A percentile compares a stretch with the other conserved stretches of the same genome.
phyloP scores from a whole-genome alignment of 2,113 vertebrate species.

The Dasyprocta punctata region DNA sequence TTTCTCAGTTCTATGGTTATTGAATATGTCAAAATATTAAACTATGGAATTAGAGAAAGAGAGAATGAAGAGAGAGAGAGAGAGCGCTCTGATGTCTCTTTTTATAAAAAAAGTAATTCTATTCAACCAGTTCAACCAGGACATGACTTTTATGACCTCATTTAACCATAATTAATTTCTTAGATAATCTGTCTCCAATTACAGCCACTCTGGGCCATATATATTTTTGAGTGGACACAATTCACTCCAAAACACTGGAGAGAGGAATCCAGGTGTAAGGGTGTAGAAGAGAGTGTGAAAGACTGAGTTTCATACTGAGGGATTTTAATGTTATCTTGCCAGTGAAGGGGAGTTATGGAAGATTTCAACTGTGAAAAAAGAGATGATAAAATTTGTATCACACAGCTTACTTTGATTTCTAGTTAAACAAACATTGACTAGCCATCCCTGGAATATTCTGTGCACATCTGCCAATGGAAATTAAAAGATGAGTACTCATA shows the following conservation, averaged over 20 bases:
- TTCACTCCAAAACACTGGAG: not conserved
- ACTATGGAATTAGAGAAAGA: not conserved
- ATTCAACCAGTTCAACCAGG: not conserved
- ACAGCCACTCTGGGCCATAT: not conserved
- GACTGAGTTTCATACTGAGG: not conserved
- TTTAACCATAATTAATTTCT: not conserved
- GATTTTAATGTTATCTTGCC: slow-evolving; percentile 35
- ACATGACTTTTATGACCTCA: not conserved
- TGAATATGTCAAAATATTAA: not conserved
- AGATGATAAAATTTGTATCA: slow-evolving; percentile 9
- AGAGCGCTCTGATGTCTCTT: not conserved
- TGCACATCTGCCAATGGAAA: not conserved
- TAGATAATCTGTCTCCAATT: not conserved
- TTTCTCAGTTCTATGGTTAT: not conserved
- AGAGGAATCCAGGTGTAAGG: not conserved
- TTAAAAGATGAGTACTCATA: slow-evolving; percentile 42
- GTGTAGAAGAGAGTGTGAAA: not conserved
- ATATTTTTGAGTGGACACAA: not conserved
- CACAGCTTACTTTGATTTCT: slow-evolving; percentile 47
- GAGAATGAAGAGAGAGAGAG: not conserved
- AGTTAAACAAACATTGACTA: slow-evolving; percentile 32
- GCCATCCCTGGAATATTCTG: not conserved
- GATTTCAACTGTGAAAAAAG: slow-evolving; percentile 24
- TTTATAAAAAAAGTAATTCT: not conserved
- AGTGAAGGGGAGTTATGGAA: not conserved